phyloP scores from a whole-genome alignment of 2,113 vertebrate species.

The Connochaetes taurinus region DNA sequence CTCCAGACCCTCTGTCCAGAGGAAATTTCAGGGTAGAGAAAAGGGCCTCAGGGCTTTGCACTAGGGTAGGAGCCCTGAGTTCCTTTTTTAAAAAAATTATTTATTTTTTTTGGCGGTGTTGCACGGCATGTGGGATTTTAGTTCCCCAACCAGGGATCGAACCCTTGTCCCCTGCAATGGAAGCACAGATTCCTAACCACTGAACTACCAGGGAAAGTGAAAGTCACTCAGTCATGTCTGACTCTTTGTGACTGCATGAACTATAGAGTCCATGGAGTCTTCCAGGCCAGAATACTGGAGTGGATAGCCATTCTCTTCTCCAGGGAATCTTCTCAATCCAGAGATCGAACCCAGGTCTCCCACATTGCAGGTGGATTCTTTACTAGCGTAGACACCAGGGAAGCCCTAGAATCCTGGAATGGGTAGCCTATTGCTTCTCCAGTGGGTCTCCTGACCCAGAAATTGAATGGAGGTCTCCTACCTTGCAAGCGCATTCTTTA shows the following conservation, averaged over 20 bases:
- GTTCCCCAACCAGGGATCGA: neutral
- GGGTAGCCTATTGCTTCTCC: neutral
- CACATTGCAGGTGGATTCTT: neutral
- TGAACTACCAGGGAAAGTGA: neutral
- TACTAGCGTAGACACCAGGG: neutral
- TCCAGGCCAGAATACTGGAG: neutral
- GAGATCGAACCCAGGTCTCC: neutral
- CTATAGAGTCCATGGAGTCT: neutral
- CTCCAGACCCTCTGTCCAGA: neutral
- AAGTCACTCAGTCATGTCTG: neutral
- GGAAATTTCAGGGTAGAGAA: neutral
- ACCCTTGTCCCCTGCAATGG: neutral
- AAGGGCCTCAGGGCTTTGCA: neutral
- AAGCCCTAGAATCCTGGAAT: neutral
- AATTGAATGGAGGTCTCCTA: neutral
- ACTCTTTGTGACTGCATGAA: neutral
- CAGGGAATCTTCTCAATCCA: neutral
- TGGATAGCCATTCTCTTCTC: neutral
- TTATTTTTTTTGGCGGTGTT: neutral
- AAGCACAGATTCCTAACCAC: neutral
- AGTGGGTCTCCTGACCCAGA: neutral
- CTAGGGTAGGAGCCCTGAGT: neutral
- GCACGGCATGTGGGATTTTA: neutral
- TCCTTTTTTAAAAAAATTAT: neutral
- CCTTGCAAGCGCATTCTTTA: neutral